Conservation (phyloP, 2,888 invertebrate species). For the Ochropleura plecta region DNA sequence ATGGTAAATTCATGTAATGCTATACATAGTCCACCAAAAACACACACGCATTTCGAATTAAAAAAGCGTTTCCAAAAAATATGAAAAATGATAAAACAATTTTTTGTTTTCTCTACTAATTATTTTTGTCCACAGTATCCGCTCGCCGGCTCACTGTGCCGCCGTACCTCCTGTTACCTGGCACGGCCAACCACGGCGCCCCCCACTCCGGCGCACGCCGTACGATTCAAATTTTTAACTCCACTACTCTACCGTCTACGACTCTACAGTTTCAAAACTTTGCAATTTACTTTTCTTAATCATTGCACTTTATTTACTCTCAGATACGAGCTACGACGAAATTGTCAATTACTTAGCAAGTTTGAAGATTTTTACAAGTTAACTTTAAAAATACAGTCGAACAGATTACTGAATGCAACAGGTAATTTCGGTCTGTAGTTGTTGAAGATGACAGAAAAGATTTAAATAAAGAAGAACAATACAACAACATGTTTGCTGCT, state of each 20-base stretch:
- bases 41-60: not conserved
- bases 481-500: too few relatives aligned
- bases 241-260: slow-evolving; percentile 49
- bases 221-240: slow-evolving; percentile 76
- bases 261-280: slow-evolving; percentile 33
- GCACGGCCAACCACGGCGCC: slow-evolving; percentile 81
- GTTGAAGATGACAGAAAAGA: slow-evolving; percentile 10
- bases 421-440: slow-evolving; percentile 29
- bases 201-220: slow-evolving; percentile 69
- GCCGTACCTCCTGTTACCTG: slow-evolving; percentile 90
- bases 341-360: slow-evolving; percentile 21
- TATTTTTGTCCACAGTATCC: slow-evolving; percentile 63
- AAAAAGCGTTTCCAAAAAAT: not conserved
- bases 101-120: not conserved
- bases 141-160: slow-evolving; percentile 70
- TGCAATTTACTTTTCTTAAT: slow-evolving; percentile 53
- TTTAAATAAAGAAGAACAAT: not conserved
- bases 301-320: slow-evolving; percentile 22
- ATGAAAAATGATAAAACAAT: not conserved
- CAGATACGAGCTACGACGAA: slow-evolving; percentile 21
- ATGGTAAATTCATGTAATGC: not conserved
- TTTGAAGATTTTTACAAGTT: slow-evolving; percentile 11
- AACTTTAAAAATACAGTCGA: not conserved
- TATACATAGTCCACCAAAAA: not conserved
- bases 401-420: slow-evolving; percentile 41